Evolutionary conservation across 2,797 vertebrate species (phyloP), one percentile per base, ranked within the genome.

Genomic region (Taenioides sp.): DNA sequence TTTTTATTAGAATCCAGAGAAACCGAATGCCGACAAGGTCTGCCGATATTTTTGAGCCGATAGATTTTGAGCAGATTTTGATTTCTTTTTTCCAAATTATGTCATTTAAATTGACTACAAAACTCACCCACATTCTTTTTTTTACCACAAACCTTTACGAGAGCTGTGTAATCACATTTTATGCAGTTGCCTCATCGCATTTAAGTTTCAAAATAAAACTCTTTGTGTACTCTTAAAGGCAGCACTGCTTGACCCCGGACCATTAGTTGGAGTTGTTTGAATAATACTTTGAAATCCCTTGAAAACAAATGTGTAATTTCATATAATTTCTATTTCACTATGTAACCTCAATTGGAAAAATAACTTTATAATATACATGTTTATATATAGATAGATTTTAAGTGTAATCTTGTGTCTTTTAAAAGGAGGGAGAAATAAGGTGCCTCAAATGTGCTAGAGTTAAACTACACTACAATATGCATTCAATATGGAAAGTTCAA

Each of bases 391-490:
- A 57, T 23, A 23, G 11, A 10, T 23, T 22, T 55, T 2, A 11
- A 23, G 10, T 23, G 22, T 11, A 11, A 11, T 59, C 2, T 58
- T 59, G 23, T 7, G 23, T 27, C 25, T 14, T 28, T 59, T 18
- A 60, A 17, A 28, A 17, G 17, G 18, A 20, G 34, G 17, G 3
- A 61, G 18, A 61, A 37, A 61, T 34, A 63, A 63, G 61, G 34
- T 63, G 61, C 34, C 31, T 61, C 28, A 59, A n/a, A 61, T 31
- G 27, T 28, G 58, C 58, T 60, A 22, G 50, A 58, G 23, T 58
- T 16, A 58, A n/a, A 55, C 54, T 12, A 23, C 9, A 12, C 22
- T 23, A 12, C 22, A 57, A 23, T 20, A 52, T 18, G 47, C n/a
- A 22, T 9, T n/a, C n/a, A 23, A 55, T 12, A 14, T 25, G 22